Conservation (phyloP, 2,797 vertebrate genomes). For the Tolypeutes matacus region DNA sequence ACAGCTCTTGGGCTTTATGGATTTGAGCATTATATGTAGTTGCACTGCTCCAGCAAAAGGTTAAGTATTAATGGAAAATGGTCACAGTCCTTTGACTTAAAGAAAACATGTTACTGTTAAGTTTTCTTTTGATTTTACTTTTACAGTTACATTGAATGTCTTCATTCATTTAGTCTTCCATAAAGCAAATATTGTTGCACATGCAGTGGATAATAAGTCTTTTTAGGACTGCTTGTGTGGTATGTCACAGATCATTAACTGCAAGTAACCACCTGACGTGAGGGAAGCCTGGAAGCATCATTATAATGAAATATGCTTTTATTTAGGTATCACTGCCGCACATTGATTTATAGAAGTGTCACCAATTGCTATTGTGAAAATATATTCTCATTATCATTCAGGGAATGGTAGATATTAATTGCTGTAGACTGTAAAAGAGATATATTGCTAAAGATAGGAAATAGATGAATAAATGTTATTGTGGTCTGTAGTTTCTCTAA, state of each 20-base stretch:
- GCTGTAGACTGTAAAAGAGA: conserved; percentile 75
- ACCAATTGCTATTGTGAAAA: conserved; percentile 88
- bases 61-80: conserved; percentile 94
- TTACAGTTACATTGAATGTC: conserved; percentile 97
- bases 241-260: conserved; percentile 98
- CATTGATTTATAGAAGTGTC: conserved; percentile 95
- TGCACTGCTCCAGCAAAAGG: conserved; percentile 90
- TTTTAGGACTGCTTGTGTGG: conserved; percentile 99
- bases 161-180: conserved; percentile 98
- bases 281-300: conserved; percentile 96
- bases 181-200: conserved; percentile 99
- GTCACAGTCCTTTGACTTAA: conserved; percentile 91
- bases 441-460: conserved; percentile 76
- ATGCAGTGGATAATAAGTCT: conserved; percentile 98
- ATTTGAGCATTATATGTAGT: conserved; percentile 89
- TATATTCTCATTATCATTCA: conserved; percentile 87
- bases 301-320: conserved; percentile 95
- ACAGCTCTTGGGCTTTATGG: conserved; percentile 88
- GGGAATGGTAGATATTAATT: conserved; percentile 86
- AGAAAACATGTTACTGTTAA: conserved; percentile 93
- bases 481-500: conserved; percentile 72
- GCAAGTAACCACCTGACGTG: conserved; percentile 95
- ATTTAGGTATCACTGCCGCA: conserved; percentile 93
- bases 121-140: conserved; percentile 94
- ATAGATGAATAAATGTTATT: conserved; percentile 73